Evolutionary conservation across 2,797 vertebrate species (phyloP).

Genomic region (Echeneis naucrates): DNA sequence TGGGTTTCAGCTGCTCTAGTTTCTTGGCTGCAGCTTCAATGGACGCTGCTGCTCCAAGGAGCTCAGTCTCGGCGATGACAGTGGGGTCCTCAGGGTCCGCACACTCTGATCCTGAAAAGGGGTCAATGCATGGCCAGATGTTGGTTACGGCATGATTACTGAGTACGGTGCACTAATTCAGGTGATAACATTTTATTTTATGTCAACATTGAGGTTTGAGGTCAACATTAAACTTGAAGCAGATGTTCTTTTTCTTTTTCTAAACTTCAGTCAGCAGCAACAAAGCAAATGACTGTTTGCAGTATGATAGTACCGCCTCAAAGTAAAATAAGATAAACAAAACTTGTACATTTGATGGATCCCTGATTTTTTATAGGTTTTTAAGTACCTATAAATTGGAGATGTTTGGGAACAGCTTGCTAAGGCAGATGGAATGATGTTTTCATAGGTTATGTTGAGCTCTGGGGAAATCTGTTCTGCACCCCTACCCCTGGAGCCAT

Average conservation of each 20-base stretch:
- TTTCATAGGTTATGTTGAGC: conserved; percentile 79
- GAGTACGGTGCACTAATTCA: not conserved
- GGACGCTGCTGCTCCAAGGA: conserved; percentile 96
- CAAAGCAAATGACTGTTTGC: conserved; percentile 17
- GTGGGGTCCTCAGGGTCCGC: conserved; percentile 98
- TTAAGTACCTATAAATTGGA: conserved; percentile 75
- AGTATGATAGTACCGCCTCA: conserved; percentile 36
- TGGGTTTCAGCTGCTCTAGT: conserved; percentile 96
- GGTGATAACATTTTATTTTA: conserved; percentile 8
- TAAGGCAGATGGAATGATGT: conserved; percentile 82
- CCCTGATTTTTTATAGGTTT: conserved; percentile 73
- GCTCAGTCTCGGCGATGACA: conserved; percentile 95
- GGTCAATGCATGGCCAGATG: conserved; percentile 16
- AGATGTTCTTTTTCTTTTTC: conserved; percentile 13
- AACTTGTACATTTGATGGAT: conserved; percentile 67
- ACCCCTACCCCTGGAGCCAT: conserved; percentile 34
- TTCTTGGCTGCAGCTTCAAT: conserved; percentile 99
- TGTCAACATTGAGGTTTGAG: not conserved
- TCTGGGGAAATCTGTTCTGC: conserved; percentile 78
- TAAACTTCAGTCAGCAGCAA: not conserved
- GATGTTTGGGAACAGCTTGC: conserved; percentile 77
- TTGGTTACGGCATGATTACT: conserved; percentile 28
- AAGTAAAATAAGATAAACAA: conserved; percentile 59
- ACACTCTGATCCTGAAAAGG: conserved; percentile 91
- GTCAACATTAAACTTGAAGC: conserved; percentile 9